Evolutionary conservation across 2,797 vertebrate genomes (phyloP), one percentile per base, ranked within the genome.

Genomic region (Lophotriccus pileatus): DNA sequence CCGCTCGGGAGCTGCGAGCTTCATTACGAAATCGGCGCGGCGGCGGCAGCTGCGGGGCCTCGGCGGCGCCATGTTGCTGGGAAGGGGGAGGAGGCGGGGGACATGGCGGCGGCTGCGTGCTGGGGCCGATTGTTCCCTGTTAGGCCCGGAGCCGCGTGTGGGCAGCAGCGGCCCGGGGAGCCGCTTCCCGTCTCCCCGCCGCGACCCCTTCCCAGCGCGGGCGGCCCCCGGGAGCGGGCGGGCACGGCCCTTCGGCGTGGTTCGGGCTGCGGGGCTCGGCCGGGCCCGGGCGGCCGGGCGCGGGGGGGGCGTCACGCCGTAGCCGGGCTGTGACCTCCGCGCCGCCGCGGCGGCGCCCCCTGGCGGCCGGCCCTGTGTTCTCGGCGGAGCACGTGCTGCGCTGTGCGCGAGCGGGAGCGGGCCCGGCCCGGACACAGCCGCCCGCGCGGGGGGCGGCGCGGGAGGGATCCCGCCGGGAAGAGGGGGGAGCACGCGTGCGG

Each of bases 41-140:
- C 79, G 80, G 75, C 75, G 60, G 94, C 90, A 85, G 82, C 90
- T 89, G 91, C 76, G 89, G 86, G 90, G 89, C 94, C 93, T 95
- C 94, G 96, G 97, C 97, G 95, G 97, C 95, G 96, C 95, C 90
- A 87, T 87, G 97, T 96, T 97, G 97, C 96, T 97, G 97, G 96
- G 96, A 95, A 97, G 94, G 96, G 94, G 96, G 96, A 94, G 90
- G 81, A 94, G 97, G 97, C 93, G 97, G 97, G 97, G 97, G 97
- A 97, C 97, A 98, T 98, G 97, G 97, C 97, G 97, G 95, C 97
- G 97, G 97, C 97, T 97, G 97, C 97, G 96, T 96, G 96, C 94
- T 94, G 96, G 94, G 95, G 97, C 97, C 94, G 97, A 98, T 98
- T 98, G 97, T 98, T 98, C 97, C 93, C 82, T 90, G 89, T 94